A percentile compares a stretch with the other conserved stretches of the same genome.
These are phyloP conservation scores for Cryptotis parvus DNA, from an alignment of 2,113 vertebrate genomes.

Conservation along the genomic window DNA sequence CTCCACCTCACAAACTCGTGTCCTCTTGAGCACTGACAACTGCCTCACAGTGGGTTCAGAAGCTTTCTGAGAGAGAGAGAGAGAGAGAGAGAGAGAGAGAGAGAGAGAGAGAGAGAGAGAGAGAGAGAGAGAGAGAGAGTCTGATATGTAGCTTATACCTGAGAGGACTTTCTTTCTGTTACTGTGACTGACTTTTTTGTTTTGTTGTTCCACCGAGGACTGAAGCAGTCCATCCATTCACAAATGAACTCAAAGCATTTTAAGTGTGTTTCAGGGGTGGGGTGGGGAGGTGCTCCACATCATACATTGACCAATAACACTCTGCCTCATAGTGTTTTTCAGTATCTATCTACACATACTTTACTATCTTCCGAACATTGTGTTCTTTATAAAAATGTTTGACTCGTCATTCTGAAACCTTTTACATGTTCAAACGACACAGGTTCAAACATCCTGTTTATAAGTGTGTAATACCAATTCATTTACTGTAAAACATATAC, in stretches of 20 bases:
- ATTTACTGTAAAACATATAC: slow-evolving; percentile 54
- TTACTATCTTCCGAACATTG: neutral
- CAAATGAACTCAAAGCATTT: neutral
- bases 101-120: too few species aligned
- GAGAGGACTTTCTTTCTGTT: neutral
- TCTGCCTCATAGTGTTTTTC: slow-evolving; percentile 4
- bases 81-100: too few species aligned
- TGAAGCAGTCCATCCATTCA: neutral
- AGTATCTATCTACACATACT: neutral
- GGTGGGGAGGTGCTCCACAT: neutral
- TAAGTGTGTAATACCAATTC: slow-evolving; percentile 25
- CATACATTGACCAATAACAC: neutral
- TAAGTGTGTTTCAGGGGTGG: too few species aligned
- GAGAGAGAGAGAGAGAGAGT: neutral
- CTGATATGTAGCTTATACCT: neutral
- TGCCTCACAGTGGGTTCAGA: neutral
- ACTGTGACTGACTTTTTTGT: neutral
- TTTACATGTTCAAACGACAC: neutral
- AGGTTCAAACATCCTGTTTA: slow-evolving; percentile 56
- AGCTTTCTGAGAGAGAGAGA: neutral
- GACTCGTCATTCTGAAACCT: slow-evolving; percentile 62
- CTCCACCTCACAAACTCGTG: too few species aligned
- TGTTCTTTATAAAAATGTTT: slow-evolving; percentile 48
- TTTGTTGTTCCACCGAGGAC: neutral
- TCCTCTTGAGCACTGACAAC: neutral